Conservation (phyloP, 2,113 vertebrate genomes). For the Mixornis gularis region DNA sequence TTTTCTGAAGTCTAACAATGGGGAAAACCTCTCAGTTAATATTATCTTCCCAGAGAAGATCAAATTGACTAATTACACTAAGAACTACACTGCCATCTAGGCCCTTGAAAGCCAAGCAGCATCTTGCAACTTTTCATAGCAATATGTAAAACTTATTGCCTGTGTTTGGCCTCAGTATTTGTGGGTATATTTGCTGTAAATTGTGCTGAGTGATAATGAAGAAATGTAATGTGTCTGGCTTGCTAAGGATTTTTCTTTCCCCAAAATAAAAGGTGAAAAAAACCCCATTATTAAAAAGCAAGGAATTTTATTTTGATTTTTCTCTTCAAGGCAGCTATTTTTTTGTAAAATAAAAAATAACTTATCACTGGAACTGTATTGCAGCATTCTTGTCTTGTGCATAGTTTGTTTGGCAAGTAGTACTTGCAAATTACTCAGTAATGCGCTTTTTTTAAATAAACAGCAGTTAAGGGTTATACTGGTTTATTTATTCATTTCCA, state of each 20-base stretch:
- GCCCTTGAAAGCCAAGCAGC: background rate
- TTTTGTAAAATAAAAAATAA: conserved; percentile 30
- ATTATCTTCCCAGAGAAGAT: conserved; percentile 92
- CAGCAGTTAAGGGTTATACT: conserved; percentile 29
- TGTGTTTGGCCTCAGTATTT: conserved; percentile 3
- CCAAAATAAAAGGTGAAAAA: background rate
- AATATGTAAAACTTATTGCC: conserved; percentile 12
- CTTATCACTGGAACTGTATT: background rate
- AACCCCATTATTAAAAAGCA: background rate
- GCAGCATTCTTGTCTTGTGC: background rate
- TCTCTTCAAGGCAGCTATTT: conserved; percentile 17
- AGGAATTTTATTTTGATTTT: background rate
- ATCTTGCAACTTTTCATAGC: background rate
- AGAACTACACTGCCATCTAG: conserved; percentile 82
- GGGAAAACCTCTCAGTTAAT: conserved; percentile 84
- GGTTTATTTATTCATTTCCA: background rate
- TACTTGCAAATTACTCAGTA: background rate
- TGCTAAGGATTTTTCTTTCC: background rate
- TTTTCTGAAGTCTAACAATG: conserved; percentile 74
- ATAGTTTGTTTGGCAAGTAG: background rate
- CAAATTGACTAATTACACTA: conserved; percentile 81
- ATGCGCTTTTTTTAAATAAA: conserved; percentile 34
- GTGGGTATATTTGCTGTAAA: background rate
- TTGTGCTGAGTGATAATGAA: conserved; percentile 13
- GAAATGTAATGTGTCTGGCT: background rate